phyloP scores from a whole-genome alignment of 2,888 invertebrate species.

The Diploptera punctata region DNA sequence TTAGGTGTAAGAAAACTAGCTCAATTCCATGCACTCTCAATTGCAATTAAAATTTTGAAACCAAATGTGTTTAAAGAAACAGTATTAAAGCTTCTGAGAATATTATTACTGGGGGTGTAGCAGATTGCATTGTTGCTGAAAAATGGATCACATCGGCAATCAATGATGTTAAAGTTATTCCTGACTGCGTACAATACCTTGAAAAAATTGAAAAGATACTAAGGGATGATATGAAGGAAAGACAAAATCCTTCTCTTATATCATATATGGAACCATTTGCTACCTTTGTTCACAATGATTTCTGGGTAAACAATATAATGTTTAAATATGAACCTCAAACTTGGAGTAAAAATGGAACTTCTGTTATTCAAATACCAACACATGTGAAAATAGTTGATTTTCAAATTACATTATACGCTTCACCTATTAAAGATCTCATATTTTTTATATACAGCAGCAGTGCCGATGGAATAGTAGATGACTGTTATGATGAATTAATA shows the following conservation, averaged over 20 bases:
- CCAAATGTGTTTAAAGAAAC: slow-evolving; percentile 56
- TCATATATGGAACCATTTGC: slow-evolving; percentile 56
- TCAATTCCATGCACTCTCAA: slow-evolving; percentile 63
- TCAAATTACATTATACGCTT: slow-evolving; percentile 62
- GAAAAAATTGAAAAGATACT: slow-evolving; percentile 37
- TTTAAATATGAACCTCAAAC: slow-evolving; percentile 57
- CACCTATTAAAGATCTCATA: slow-evolving; percentile 60
- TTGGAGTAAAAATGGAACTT: not conserved
- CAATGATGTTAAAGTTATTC: slow-evolving; percentile 26
- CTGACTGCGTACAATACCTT: slow-evolving; percentile 34
- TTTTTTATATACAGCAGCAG: slow-evolving; percentile 65
- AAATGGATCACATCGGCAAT: slow-evolving; percentile 48
- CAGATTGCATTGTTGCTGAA: slow-evolving; percentile 46
- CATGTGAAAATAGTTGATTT: slow-evolving; percentile 66
- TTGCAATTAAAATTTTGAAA: slow-evolving; percentile 60
- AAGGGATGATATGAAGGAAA: not conserved
- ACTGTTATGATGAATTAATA: slow-evolving; percentile 60
- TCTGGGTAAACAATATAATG: slow-evolving; percentile 69
- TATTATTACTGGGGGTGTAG: slow-evolving; percentile 34
- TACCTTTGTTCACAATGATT: slow-evolving; percentile 63
- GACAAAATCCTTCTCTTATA: not conserved
- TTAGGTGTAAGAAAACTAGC: slow-evolving; percentile 60
- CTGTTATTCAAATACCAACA: too few relatives aligned
- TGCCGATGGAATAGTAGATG: slow-evolving; percentile 53
- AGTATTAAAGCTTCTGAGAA: slow-evolving; percentile 45